phyloP scores from a whole-genome alignment of 2,888 invertebrate genomes.

The Lissonota sp. region DNA sequence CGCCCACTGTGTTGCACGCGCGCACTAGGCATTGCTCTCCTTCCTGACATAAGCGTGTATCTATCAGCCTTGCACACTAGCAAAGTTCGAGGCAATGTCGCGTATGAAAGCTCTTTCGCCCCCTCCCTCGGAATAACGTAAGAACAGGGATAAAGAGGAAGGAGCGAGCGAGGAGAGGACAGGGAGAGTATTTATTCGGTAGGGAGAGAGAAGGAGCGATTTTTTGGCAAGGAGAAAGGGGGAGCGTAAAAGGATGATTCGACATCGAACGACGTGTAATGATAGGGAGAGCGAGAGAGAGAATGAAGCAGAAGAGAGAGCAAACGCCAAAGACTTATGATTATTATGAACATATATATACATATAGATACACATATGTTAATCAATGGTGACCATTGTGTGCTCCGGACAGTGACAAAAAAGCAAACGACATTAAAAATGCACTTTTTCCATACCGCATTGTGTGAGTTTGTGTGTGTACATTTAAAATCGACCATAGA shows the following conservation, averaged over 20 bases:
- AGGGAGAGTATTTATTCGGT: not conserved
- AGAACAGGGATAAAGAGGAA: conserved; percentile 17
- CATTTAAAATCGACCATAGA: too few species aligned
- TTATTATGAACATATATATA: conserved; percentile 21
- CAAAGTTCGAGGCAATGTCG: too few species aligned
- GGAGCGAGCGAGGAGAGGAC: not conserved
- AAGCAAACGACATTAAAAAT: too few species aligned
- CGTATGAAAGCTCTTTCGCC: too few species aligned
- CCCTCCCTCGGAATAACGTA: too few species aligned
- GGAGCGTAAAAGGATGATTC: conserved; percentile 12
- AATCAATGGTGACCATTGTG: too few species aligned
- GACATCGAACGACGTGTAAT: not conserved
- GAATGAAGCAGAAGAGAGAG: conserved; percentile 1
- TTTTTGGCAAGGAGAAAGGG: not conserved
- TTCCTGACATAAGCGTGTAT: too few species aligned
- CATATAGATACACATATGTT: not conserved
- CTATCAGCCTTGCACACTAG: too few species aligned
- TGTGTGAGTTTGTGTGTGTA: too few species aligned
- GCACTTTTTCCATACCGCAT: too few species aligned
- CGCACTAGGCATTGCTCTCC: conserved; percentile 64
- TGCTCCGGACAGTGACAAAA: too few species aligned
- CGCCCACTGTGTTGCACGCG: conserved; percentile 69
- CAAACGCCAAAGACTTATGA: conserved; percentile 11
- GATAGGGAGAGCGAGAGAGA: not conserved
- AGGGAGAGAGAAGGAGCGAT: conserved; percentile 21